Percentiles rank a stretch among this genome's conserved stretches.
phyloP scores from a whole-genome alignment of 2,888 invertebrate species.

The Eilema depressum region DNA sequence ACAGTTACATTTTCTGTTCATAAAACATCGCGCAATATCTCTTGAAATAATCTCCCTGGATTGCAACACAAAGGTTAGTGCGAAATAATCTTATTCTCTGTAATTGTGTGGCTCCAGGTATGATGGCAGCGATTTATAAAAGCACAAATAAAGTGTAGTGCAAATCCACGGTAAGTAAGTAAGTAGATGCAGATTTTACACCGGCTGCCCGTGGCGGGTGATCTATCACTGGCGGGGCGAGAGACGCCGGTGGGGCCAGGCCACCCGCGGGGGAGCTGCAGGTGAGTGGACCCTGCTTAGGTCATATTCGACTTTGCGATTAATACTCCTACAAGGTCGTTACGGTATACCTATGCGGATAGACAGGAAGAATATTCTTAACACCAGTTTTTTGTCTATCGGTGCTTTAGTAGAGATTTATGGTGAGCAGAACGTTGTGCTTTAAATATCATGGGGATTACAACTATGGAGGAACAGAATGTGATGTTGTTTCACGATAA shows the following conservation, averaged over 20 bases:
- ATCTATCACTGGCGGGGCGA: constrained; percentile 69
- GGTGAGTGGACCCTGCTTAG: neutral
- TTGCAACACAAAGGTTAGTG: constrained; percentile 12
- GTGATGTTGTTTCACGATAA: no score
- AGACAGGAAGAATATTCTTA: neutral
- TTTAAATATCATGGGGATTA: neutral
- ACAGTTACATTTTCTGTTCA: neutral
- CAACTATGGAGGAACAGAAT: no score
- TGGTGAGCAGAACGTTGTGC: neutral
- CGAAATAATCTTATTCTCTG: constrained; percentile 15
- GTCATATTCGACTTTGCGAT: neutral
- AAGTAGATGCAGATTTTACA: constrained; percentile 75
- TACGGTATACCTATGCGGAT: neutral
- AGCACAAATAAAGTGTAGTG: constrained; percentile 73
- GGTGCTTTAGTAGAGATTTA: neutral
- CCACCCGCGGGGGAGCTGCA: constrained; percentile 22
- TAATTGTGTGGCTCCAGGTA: constrained; percentile 46
- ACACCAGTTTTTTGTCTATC: neutral
- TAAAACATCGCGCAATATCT: neutral
- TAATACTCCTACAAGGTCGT: neutral
- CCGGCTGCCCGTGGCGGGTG: constrained; percentile 73
- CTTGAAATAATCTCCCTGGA: constrained; percentile 2
- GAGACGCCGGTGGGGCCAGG: constrained; percentile 36
- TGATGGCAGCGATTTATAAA: constrained; percentile 65
- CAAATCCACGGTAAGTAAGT: constrained; percentile 65